Conservation (phyloP, 2,113 vertebrate species). For the Ranitomeya imitator region DNA sequence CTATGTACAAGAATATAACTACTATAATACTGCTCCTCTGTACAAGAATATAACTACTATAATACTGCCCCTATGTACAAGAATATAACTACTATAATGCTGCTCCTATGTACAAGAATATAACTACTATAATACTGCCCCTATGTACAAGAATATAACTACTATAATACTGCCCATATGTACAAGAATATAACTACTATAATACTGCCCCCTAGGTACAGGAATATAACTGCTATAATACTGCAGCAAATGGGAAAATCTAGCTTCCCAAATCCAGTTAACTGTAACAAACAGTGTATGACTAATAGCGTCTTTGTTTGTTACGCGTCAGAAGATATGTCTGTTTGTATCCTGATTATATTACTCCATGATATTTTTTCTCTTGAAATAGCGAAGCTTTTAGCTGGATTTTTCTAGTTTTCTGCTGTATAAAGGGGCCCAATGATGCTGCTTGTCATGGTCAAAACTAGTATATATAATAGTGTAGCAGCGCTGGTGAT, state of each 20-base stretch:
- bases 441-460: no score
- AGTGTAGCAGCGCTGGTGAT: no score
- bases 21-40: constrained; percentile 3
- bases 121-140: neutral
- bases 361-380: no score
- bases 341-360: no score
- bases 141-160: constrained; percentile 1
- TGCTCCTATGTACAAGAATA: neutral
- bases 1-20: neutral
- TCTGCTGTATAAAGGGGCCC: no score
- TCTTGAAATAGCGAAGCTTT: no score
- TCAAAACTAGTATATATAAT: no score
- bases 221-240: neutral
- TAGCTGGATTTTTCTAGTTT: no score
- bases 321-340: no score
- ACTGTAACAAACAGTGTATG: no score
- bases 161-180: neutral
- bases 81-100: constrained; percentile 4
- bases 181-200: constrained; percentile 8
- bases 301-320: no score
- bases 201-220: neutral
- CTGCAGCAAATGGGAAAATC: neutral
- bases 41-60: constrained; percentile 8
- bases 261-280: no score
- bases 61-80: neutral